Percentiles rank a stretch among this genome's conserved stretches.
These are phyloP conservation scores for Camptogramma bilineatum DNA, from an alignment of 2,888 invertebrate genomes.

Conservation along the genomic window DNA sequence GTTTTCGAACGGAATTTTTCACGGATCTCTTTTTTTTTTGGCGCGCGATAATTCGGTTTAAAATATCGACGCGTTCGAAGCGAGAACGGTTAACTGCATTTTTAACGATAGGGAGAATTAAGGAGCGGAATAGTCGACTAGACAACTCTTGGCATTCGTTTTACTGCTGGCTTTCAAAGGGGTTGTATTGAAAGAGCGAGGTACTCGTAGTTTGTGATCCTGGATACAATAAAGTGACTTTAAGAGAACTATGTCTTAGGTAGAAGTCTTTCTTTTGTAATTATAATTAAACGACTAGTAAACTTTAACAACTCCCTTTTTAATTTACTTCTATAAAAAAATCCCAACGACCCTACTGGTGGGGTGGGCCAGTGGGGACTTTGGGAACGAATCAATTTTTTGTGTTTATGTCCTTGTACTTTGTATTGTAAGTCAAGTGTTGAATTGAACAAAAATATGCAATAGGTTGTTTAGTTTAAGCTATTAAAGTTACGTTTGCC, in stretches of 20 bases:
- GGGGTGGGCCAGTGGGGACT: too few relatives aligned
- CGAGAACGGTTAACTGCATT: constrained; percentile 43
- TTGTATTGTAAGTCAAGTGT: too few relatives aligned
- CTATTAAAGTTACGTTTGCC: too few relatives aligned
- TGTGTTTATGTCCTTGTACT: too few relatives aligned
- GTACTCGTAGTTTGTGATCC: neutral
- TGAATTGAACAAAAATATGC: too few relatives aligned
- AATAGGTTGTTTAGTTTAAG: too few relatives aligned
- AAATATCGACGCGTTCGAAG: constrained; percentile 47
- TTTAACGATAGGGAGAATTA: constrained; percentile 39
- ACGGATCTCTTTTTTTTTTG: constrained; percentile 49
- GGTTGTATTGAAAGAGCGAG: neutral
- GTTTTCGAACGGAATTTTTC: constrained; percentile 52
- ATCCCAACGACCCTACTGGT: too few relatives aligned
- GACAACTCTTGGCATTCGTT: constrained; percentile 7
- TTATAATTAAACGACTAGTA: too few relatives aligned
- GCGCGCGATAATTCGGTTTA: constrained; percentile 51
- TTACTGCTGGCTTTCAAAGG: neutral
- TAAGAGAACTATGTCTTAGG: neutral
- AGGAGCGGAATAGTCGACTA: constrained; percentile 8
- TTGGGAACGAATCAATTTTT: too few relatives aligned
- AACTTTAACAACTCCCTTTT: too few relatives aligned
- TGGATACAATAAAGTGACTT: neutral
- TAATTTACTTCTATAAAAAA: too few relatives aligned
- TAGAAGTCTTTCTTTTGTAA: too few relatives aligned